Evolutionary conservation across 2,888 invertebrate species (phyloP), one percentile per base, ranked within the genome.

Genomic region (Itoplectis maculator): DNA sequence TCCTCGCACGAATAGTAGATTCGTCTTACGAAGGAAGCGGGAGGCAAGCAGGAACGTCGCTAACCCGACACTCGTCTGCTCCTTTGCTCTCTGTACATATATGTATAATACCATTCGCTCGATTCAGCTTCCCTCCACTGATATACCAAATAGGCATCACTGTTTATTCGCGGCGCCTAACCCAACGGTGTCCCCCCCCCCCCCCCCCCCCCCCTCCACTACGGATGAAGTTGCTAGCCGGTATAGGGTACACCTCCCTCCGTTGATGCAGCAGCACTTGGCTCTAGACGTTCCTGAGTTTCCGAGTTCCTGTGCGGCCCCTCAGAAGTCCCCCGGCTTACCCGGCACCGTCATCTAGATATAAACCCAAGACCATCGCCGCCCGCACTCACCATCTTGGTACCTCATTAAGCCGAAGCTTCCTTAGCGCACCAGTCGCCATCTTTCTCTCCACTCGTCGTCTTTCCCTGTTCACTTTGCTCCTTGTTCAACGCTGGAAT

Each of bases 131-230:
- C 66, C 15, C 51, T 61, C 69, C 74, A 40, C 54, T 65, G 61
- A 56, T 54, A 80, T 47, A 75, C 80, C 72, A 68, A 84, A 77
- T 81, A 85, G 79, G 84, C 73, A 77, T 69, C 74, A 77, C 85
- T 88, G 85, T 87, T 88, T 89, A 86, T 87, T 88, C 85, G 87
- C 85, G 83, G 79, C 78, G 81, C 84, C 83, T 86, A 84, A 83
- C 80, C 54, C 75, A 49, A 29, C 29, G 29, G 29, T 3, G n/a
- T n/a, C n/a, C n/a, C n/a, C n/a, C n/a, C n/a, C n/a, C n/a, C n/a
- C n/a, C n/a, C n/a, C n/a, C n/a, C n/a, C n/a, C 61, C 47, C 51
- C 37, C 51, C 45, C 49, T 13, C 54, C 65, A 54, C 42, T 35
- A 68, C 40, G 42, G 40, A 63, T 73, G 73, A 45, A 42, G 59